These are phyloP conservation scores for Etheostoma perlongum DNA, from an alignment of 2,797 vertebrate genomes.

Conservation along the genomic window DNA sequence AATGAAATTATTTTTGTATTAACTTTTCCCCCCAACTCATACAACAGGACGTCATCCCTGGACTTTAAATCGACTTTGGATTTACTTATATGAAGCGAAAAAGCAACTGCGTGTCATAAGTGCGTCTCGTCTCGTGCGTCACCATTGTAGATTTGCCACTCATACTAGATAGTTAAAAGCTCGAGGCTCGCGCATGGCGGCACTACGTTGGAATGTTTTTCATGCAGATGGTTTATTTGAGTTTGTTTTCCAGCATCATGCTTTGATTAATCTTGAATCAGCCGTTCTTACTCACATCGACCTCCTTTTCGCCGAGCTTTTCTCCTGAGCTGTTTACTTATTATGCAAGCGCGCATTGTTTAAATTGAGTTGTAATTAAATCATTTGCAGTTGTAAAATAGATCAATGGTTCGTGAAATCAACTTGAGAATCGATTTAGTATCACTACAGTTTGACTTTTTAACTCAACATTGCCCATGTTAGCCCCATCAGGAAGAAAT, in stretches of 20 bases:
- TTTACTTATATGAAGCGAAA: slow-evolving; percentile 35
- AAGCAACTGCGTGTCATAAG: not conserved
- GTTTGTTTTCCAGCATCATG: slow-evolving; percentile 54
- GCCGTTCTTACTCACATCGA: not conserved
- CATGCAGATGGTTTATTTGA: slow-evolving; percentile 32
- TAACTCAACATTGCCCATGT: not conserved
- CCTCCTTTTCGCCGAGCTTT: not conserved
- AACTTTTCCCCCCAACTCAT: slow-evolving; percentile 7
- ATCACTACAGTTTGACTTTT: not conserved
- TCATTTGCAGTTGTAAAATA: not conserved
- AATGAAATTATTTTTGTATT: slow-evolving; percentile 19
- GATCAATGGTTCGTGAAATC: not conserved
- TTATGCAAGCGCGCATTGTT: not conserved
- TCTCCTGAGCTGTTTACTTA: not conserved
- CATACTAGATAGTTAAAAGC: not conserved
- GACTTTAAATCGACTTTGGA: slow-evolving; percentile 63
- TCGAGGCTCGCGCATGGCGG: slow-evolving; percentile 52
- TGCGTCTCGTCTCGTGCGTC: not conserved
- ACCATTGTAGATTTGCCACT: not conserved
- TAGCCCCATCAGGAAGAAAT: slow-evolving; percentile 32
- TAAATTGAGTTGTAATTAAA: slow-evolving; percentile 4
- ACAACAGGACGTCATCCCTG: slow-evolving; percentile 45
- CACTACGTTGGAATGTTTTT: slow-evolving; percentile 69
- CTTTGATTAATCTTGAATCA: slow-evolving; percentile 16
- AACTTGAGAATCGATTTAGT: not conserved